These are phyloP conservation scores for Altica lythri DNA, from an alignment of 2,888 invertebrate genomes.

Conservation along the genomic window DNA sequence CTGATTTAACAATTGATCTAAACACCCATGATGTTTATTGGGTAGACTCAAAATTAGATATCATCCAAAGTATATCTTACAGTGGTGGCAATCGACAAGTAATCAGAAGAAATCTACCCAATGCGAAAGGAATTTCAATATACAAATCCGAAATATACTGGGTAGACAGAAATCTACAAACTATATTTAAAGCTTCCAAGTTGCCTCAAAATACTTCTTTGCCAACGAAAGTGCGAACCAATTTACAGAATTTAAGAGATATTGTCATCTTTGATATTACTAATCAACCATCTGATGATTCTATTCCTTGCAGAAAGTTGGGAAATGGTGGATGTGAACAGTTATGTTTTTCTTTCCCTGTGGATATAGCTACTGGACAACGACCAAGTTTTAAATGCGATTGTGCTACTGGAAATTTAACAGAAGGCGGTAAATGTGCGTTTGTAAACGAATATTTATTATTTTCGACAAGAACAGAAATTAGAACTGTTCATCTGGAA, in stretches of 20 bases:
- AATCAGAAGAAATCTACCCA: conserved; percentile 85
- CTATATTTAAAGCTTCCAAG: conserved; percentile 81
- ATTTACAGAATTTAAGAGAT: conserved; percentile 83
- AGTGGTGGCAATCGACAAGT: conserved; percentile 81
- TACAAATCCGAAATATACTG: conserved; percentile 86
- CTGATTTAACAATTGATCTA: conserved; percentile 91
- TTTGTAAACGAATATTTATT: conserved; percentile 88
- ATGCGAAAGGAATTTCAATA: conserved; percentile 91
- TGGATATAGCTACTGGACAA: conserved; percentile 60
- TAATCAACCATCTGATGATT: conserved; percentile 83
- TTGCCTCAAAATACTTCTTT: conserved; percentile 72
- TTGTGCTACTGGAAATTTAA: conserved; percentile 87
- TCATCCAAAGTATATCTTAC: conserved; percentile 89
- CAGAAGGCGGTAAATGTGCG: conserved; percentile 72
- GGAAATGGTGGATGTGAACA: conserved; percentile 91
- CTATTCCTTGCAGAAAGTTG: conserved; percentile 76
- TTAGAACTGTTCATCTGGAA: conserved; percentile 87
- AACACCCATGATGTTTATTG: conserved; percentile 94
- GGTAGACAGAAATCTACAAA: conserved; percentile 90
- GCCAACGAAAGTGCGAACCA: conserved; percentile 77
- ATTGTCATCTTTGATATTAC: conserved; percentile 89
- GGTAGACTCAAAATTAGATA: conserved; percentile 94
- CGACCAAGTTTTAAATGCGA: conserved; percentile 73
- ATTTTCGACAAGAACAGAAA: conserved; percentile 92
- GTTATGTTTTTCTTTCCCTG: conserved; percentile 91